A percentile compares a stretch with the other conserved stretches of the same genome.
phyloP scores from a whole-genome alignment of 2,113 vertebrate genomes.

The Bubalus kerabau region DNA sequence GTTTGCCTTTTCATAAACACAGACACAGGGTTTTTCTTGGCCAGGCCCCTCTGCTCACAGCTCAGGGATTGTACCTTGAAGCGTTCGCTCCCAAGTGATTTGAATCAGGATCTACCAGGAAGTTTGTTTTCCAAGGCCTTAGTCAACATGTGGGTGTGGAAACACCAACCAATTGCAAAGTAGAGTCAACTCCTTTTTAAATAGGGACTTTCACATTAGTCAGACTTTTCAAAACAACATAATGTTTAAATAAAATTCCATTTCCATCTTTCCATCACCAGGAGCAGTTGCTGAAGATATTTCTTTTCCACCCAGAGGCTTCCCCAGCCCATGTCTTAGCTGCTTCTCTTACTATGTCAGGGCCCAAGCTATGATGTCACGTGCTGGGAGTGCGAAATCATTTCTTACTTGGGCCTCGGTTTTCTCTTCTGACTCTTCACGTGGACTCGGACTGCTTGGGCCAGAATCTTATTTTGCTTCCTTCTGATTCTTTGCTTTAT shows the following conservation, averaged over 20 bases:
- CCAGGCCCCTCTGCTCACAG: slow-evolving; percentile 8
- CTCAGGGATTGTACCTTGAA: background rate
- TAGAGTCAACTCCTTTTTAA: slow-evolving; percentile 63
- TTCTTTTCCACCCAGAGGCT: slow-evolving; percentile 63
- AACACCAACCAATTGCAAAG: slow-evolving; percentile 68
- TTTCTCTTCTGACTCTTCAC: background rate
- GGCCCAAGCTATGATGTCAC: background rate
- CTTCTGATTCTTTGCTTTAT: background rate
- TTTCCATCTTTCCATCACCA: slow-evolving; percentile 61
- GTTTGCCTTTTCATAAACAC: slow-evolving; percentile 62
- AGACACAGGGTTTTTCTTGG: slow-evolving; percentile 41
- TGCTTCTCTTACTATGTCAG: background rate
- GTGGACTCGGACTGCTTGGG: background rate
- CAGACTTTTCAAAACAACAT: slow-evolving; percentile 73
- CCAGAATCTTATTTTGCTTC: background rate
- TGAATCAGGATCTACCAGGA: slow-evolving; percentile 72
- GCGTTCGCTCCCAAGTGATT: slow-evolving; percentile 63
- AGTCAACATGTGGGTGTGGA: slow-evolving; percentile 68
- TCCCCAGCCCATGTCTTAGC: background rate
- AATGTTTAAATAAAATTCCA: slow-evolving; percentile 68
- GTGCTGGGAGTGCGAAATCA: background rate
- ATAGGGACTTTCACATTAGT: slow-evolving; percentile 79
- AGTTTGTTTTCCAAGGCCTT: slow-evolving; percentile 77
- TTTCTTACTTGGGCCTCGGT: background rate
- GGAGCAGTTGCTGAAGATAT: slow-evolving; percentile 17